phyloP scores from a whole-genome alignment of 1,140 invertebrate species.

The Condylostylus longicornis region DNA sequence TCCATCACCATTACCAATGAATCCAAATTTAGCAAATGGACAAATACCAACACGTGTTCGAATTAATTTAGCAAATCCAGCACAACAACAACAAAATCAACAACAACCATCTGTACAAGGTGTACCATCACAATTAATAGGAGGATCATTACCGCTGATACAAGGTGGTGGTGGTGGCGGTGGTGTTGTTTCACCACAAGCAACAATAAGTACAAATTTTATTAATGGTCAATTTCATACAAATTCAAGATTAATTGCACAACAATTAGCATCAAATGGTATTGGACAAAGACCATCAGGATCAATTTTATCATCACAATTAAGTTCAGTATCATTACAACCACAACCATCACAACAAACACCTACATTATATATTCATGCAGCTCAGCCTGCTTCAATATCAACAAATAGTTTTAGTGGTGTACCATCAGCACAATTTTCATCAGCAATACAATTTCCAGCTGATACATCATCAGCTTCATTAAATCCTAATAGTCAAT shows the following conservation, averaged over 20 bases:
- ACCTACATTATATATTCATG: no score
- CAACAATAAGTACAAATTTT: constrained; percentile 38
- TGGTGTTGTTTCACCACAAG: constrained; percentile 8
- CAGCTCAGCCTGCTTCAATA: no score
- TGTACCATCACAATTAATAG: constrained; percentile 13
- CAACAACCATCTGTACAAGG: constrained; percentile 32
- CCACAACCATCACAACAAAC: background rate
- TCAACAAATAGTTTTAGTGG: no score
- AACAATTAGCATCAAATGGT: constrained; percentile 30
- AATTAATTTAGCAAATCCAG: constrained; percentile 36
- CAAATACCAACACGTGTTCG: constrained; percentile 46
- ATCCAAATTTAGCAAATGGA: constrained; percentile 47
- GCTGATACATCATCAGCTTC: constrained; percentile 3
- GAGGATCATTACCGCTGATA: background rate
- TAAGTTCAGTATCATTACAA: background rate
- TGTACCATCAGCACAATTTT: no score
- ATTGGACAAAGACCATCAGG: constrained; percentile 1
- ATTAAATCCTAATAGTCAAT: background rate
- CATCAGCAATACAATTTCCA: background rate
- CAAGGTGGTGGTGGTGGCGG: constrained; percentile 9
- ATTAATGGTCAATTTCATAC: constrained; percentile 43
- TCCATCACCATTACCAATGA: constrained; percentile 38
- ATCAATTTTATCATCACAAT: constrained; percentile 4
- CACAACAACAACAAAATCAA: constrained; percentile 8
- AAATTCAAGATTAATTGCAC: constrained; percentile 39